phyloP scores from a whole-genome alignment of 2,113 vertebrate species.

The Phalacrocorax carbo region DNA sequence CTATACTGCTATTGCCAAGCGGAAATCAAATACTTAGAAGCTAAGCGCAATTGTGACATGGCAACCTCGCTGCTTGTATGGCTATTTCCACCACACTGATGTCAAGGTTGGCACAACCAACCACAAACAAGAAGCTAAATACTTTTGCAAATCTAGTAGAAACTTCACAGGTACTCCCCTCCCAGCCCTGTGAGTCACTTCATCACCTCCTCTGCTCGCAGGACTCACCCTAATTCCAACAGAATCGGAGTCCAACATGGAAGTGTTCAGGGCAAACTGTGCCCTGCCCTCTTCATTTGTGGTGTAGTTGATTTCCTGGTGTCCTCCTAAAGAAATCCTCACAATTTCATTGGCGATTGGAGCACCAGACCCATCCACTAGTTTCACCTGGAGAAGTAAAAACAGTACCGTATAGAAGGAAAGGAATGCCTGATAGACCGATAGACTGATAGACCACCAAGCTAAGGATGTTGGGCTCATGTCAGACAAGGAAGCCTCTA shows the following conservation, averaged over 20 bases:
- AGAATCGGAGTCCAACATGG: not conserved
- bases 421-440: not conserved
- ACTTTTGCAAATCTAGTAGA: not conserved
- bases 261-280: constrained; percentile 66
- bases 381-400: constrained; percentile 61
- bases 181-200: not conserved
- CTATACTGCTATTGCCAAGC: not conserved
- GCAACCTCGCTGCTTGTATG: not conserved
- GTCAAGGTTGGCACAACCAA: not conserved
- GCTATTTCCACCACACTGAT: not conserved
- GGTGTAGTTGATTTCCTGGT: constrained; percentile 27
- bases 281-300: constrained; percentile 69
- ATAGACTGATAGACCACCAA: not conserved
- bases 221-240: constrained; percentile 63
- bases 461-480: not conserved
- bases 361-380: constrained; percentile 59
- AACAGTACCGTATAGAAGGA: not conserved
- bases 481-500: not conserved
- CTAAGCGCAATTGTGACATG: not conserved
- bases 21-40: not conserved
- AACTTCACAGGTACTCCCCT: not conserved
- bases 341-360: constrained; percentile 62
- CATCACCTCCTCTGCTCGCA: not conserved
- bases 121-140: not conserved
- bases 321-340: constrained; percentile 33